Base-by-base conservation (phyloP, 1,140 invertebrate species). In the Drosophila nannoptera region DNA sequence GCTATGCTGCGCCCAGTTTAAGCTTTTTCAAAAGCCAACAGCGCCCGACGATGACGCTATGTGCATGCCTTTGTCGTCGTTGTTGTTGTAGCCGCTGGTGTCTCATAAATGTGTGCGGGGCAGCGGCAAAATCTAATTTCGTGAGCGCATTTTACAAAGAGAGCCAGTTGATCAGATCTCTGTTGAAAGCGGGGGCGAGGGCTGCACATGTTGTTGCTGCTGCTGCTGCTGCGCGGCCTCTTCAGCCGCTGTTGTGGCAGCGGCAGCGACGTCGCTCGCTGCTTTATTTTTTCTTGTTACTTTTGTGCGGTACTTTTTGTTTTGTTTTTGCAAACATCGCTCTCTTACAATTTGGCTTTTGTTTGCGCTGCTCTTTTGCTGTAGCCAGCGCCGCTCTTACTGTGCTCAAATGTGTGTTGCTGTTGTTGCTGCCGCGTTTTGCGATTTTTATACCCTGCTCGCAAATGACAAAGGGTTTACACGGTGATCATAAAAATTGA, bases 1-100 rank as follows among this genome's bases (percentile, higher is more conserved):
- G 52, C 63, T 87, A 67, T 77, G 82, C 87, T 88, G 87, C 87
- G 87, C 87, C 87, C 87, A 88, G 82, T 77, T 77, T 70, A 73
- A 69, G 65, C 40, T 56, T 53, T 61, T 52, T 46, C 32, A 31
- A 67, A 60, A 71, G 48, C 68, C 61, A 54, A 58, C 56, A 66
- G 66, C 68, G 77, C 60, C 62, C 65, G 58, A 61, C 69, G 78
- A 82, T 82, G 78, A 83, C 81, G 81, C 77, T 86, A 86, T 83
- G 73, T 76, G 76, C 80, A 80, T 80, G 75, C 72, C 74, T 69
- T 75, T 65, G 67, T 52, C 46, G 55, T 3, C 16, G 65, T 71
- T 65, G 62, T 56, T 66, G 61, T 66, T 74, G 73, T 76, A 75
- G 77, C 22, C 22, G 22, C 77, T 76, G 58, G 69, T 86, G 80